Evolutionary conservation across 1,140 invertebrate genomes (phyloP).

Genomic region (Euborellia annulipes): DNA sequence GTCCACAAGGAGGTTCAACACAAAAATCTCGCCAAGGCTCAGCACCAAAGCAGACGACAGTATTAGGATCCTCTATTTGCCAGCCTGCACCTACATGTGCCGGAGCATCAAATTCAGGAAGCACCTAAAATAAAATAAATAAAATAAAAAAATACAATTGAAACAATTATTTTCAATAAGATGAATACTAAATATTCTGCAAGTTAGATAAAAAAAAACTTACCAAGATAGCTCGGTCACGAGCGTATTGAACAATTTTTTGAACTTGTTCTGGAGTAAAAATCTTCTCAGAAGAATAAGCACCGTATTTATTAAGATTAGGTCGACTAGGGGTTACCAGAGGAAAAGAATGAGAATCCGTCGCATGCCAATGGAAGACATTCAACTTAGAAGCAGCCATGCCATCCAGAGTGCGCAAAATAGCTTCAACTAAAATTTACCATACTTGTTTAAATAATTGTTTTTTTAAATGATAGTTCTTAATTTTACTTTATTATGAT

Average conservation of each 20-base stretch:
- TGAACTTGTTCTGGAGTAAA: slow-evolving; percentile 51
- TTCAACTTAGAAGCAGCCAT: slow-evolving; percentile 72
- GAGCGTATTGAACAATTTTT: slow-evolving; percentile 45
- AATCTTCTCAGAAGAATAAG: slow-evolving; percentile 39
- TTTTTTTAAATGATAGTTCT: too few species aligned
- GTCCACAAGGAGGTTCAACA: slow-evolving; percentile 74
- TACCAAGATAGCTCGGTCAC: slow-evolving; percentile 14
- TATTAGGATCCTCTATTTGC: too few species aligned
- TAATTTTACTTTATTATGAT: too few species aligned
- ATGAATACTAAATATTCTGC: too few species aligned
- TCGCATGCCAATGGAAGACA: slow-evolving; percentile 82
- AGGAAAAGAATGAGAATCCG: slow-evolving; percentile 73
- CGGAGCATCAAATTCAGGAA: slow-evolving; percentile 77
- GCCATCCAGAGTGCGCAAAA: slow-evolving; percentile 57
- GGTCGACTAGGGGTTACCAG: slow-evolving; percentile 51
- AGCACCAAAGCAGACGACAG: too few species aligned
- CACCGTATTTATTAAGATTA: slow-evolving; percentile 49
- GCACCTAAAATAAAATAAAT: slow-evolving; percentile 33
- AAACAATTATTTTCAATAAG: too few species aligned
- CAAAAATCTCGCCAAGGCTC: slow-evolving; percentile 63
- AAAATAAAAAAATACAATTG: slow-evolving; percentile 2
- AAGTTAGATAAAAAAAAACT: too few species aligned
- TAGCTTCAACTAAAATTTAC: slow-evolving; percentile 42
- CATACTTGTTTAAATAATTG: too few species aligned
- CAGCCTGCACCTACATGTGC: slow-evolving; percentile 79